phyloP scores from a whole-genome alignment of 92 coral and sea anemone species.

The Palythoa heliodiscus region DNA sequence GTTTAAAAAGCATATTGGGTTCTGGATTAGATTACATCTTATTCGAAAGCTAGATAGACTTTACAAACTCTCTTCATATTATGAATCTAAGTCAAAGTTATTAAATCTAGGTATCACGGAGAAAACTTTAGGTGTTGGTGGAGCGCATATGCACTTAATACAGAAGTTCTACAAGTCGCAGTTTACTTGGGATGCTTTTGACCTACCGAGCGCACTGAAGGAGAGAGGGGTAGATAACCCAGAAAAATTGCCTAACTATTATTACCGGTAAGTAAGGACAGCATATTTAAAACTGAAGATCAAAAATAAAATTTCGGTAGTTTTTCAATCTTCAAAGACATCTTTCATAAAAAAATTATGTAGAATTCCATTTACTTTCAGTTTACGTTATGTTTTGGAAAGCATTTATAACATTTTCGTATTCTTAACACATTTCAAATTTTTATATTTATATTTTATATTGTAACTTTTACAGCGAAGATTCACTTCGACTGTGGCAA shows the following conservation, averaged over 20 bases:
- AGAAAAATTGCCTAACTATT: constrained; percentile 47
- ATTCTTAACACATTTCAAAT: not conserved
- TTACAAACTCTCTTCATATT: not conserved
- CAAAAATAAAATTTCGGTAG: not conserved
- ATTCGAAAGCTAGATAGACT: too few relatives aligned
- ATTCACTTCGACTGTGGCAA: constrained; percentile 74
- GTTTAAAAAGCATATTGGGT: too few relatives aligned
- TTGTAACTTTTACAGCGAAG: constrained; percentile 60
- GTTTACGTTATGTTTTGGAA: too few relatives aligned
- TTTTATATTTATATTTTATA: not conserved
- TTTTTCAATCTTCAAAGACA: not conserved
- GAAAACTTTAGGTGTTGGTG: constrained; percentile 33
- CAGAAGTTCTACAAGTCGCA: constrained; percentile 62
- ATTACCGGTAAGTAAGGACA: constrained; percentile 41
- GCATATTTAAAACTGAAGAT: not conserved
- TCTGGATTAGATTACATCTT: too few relatives aligned
- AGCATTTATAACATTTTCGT: not conserved
- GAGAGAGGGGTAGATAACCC: constrained; percentile 58
- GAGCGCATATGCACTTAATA: constrained; percentile 63
- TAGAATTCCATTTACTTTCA: too few relatives aligned
- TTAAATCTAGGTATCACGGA: constrained; percentile 26
- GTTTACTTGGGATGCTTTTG: constrained; percentile 29
- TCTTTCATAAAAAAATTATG: too few relatives aligned
- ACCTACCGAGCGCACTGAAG: constrained; percentile 45
- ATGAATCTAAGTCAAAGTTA: not conserved